Evolutionary conservation across 37 sponge, comb jelly and placozoan species (phyloP).

Genomic region (Beroe forskalii): DNA sequence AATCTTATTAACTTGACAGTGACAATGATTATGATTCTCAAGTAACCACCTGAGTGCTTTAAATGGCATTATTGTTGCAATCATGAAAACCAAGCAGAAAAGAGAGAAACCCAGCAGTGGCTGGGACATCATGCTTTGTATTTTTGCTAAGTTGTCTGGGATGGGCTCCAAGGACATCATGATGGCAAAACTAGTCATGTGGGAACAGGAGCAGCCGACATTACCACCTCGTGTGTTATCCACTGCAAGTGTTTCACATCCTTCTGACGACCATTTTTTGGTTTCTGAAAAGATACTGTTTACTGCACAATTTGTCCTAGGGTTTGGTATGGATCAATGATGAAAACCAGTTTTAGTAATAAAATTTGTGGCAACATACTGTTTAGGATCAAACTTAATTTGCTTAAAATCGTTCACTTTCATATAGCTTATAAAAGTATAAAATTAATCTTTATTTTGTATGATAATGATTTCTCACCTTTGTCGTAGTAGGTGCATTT

Average conservation of each 20-base stretch:
- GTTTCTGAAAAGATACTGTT: constrained; percentile 7
- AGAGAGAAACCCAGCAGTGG: constrained; percentile 26
- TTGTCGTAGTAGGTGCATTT: constrained; percentile 27
- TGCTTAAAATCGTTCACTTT: too few species aligned
- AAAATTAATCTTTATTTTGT: too few species aligned
- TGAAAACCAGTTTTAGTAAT: too few species aligned
- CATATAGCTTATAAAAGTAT: too few species aligned
- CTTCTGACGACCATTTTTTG: neutral
- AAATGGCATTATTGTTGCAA: neutral
- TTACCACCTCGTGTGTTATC: constrained; percentile 31
- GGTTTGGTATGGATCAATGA: too few species aligned
- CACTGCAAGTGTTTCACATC: neutral
- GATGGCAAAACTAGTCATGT: constrained; percentile 56
- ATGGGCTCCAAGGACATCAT: constrained; percentile 35
- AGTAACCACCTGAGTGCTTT: neutral
- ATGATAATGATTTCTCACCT: too few species aligned
- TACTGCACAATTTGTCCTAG: too few species aligned
- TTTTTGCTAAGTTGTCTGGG: neutral
- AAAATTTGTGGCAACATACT: too few species aligned
- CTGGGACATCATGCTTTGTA: neutral
- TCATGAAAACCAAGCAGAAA: constrained; percentile 4
- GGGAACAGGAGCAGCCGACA: constrained; percentile 8
- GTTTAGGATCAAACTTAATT: too few species aligned
- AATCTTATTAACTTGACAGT: too few species aligned
- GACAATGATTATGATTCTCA: too few species aligned